phyloP scores from a whole-genome alignment of 2,113 vertebrate genomes.

The Limanda limanda region DNA sequence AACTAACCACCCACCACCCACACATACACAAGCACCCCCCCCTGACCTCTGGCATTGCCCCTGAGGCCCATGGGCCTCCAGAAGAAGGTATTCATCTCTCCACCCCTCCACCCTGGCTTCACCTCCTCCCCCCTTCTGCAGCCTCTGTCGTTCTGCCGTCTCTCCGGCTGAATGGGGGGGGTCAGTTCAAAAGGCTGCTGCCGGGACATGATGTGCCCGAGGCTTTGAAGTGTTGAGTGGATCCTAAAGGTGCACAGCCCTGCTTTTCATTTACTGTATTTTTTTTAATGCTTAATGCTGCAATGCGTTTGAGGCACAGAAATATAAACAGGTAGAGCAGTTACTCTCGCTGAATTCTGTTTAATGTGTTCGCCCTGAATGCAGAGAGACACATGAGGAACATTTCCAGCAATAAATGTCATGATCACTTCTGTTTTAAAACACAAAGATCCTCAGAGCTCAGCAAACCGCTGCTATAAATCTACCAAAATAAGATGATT shows the following conservation, averaged over 20 bases:
- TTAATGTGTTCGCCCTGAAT: neutral
- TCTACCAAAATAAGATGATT: neutral
- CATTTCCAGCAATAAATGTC: constrained; percentile 6
- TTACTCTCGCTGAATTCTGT: constrained; percentile 4
- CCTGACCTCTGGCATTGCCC: constrained; percentile 60
- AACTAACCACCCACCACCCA: neutral
- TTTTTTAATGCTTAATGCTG: neutral
- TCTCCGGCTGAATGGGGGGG: constrained; percentile 60
- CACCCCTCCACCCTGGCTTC: constrained; percentile 14
- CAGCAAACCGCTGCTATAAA: no score
- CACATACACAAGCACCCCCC: neutral
- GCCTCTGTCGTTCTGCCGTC: constrained; percentile 51
- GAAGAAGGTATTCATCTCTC: constrained; percentile 57
- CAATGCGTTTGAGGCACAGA: neutral
- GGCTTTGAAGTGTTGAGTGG: constrained; percentile 73
- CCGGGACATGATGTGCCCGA: constrained; percentile 47
- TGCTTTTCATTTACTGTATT: neutral
- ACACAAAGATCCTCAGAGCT: neutral
- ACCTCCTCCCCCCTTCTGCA: constrained; percentile 34
- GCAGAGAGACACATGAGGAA: neutral
- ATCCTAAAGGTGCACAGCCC: constrained; percentile 54
- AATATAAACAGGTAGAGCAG: neutral
- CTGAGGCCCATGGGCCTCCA: constrained; percentile 50
- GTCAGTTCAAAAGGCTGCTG: constrained; percentile 70
- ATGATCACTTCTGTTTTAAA: constrained; percentile 1